Evolutionary conservation across 1,140 invertebrate genomes (phyloP), one percentile per base, ranked within the genome.

Genomic region (Acromyrmex charruanus): DNA sequence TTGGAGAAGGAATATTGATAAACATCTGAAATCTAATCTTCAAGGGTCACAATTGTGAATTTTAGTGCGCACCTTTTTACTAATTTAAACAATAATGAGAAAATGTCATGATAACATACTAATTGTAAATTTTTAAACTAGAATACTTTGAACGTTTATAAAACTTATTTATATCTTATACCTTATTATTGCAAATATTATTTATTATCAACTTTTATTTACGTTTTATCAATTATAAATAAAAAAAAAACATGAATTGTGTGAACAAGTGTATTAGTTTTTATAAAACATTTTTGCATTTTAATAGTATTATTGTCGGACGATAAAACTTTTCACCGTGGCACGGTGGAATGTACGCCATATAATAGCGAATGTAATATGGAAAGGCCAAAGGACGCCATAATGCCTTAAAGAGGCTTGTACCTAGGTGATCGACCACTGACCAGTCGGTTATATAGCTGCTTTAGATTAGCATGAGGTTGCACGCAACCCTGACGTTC

Each of bases 401-500:
- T 84, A 61, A 84, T 44, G n/a, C 14, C 14, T 61, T 61, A 61
- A 82, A 61, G 68, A 80, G 49, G 53, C 44, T 44, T 77, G 55
- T 35, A 58, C 87, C 85, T 89, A 91, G 90, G 89, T 87, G 91
- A 91, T 92, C 91, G 82, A 92, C 80, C 82, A 87, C 92, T 94
- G 93, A 93, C 93, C 93, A 92, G 90, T 90, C 88, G 92, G 90
- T 94, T 93, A 93, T 93, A 94, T 93, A 94, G 92, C 91, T 91
- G 75, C 88, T 87, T 85, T 71, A 85, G 92, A 95, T 95, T 95
- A 95, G 94, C 95, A 95, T 95, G 94, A 91, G 91, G 82, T 84
- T 91, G 92, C 95, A 95, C 95, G 95, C 95, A 88, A 95, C 77
- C 88, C 89, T 91, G 89, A 94, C 92, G 93, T 94, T 92, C 93